Base-by-base conservation (phyloP, 1,140 invertebrate genomes). In the Drosophila funebris region DNA sequence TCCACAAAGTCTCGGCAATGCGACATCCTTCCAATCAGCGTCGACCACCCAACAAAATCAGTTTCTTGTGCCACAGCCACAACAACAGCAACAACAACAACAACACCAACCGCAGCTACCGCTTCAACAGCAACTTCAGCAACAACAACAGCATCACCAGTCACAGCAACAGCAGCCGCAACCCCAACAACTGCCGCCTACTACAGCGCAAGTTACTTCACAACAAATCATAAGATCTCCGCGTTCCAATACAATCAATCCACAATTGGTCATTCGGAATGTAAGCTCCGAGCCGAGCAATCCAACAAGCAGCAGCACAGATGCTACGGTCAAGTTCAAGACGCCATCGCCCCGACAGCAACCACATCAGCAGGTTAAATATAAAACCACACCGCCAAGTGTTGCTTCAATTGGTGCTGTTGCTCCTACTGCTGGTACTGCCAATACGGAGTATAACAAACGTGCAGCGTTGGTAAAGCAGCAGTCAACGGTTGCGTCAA, bases 141-240 rank as follows among this genome's bases (percentile, higher is more conserved):
- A 44, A 11, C 62, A 41, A 0, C 60, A 41, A 2, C 24, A 27
- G 6, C 24, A 1, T 5, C 60, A 18, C n/a, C 36, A 29, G 0
- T 20, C n/a, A 9, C 50, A 29, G 1, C 52, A 56, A 4, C 52
- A 67, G 6, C 36, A 41, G 0, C 31, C 14, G 5, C 50, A 29
- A 1, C 22, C 48, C 3, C 54, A 68, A 8, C 58, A 72, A 31
- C 11, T 69, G 33, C 20, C 54, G n/a, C 62, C 69, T 27, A 2
- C 4, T 6, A 37, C 36, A 29, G 80, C 67, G 4, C 81, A 76
- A 72, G 71, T 75, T 3, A 90, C 84, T 4, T 83, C 78, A 4
- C 75, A 82, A 20, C 81, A 87, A 77, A 85, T 84, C 7, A 70
- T 84, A 5, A 61, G 82, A 69, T 87, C 81, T 44, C 78, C 81